Conservation (phyloP, 2,113 vertebrate species). For the Entelurus aequoreus region DNA sequence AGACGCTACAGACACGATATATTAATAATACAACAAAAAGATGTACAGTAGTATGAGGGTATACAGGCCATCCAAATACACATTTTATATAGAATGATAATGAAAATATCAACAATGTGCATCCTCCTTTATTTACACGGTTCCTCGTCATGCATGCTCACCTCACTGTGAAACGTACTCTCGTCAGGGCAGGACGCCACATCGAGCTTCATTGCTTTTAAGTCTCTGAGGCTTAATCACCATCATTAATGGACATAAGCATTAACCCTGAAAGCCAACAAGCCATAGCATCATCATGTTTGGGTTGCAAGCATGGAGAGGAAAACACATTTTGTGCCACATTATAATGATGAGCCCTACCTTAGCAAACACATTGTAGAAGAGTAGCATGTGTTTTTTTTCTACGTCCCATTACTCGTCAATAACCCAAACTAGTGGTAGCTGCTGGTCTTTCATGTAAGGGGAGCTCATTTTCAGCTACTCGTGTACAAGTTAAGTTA, state of each 20-base stretch:
- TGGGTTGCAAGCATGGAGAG: not conserved
- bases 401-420: no score
- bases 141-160: constrained; percentile 17
- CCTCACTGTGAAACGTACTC: constrained; percentile 2
- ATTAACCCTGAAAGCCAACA: constrained; percentile 21
- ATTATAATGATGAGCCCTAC: no score
- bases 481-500: no score
- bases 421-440: no score
- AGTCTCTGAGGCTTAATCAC: constrained; percentile 9
- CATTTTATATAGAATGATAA: constrained; percentile 10
- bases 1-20: constrained; percentile 29
- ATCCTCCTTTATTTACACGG: constrained; percentile 14
- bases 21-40: constrained; percentile 41
- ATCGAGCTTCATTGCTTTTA: constrained; percentile 20
- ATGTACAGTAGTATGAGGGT: constrained; percentile 32
- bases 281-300: constrained; percentile 10
- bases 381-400: no score
- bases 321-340: no score
- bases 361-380: no score
- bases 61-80: constrained; percentile 33
- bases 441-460: no score
- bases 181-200: constrained; percentile 15
- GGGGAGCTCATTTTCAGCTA: no score
- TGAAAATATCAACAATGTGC: constrained; percentile 8
- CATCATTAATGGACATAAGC: constrained; percentile 8